Percentiles rank a stretch among this genome's conserved stretches.
Evolutionary conservation across 2,888 invertebrate species (phyloP).

Genomic region (Spilosoma lubricipeda): DNA sequence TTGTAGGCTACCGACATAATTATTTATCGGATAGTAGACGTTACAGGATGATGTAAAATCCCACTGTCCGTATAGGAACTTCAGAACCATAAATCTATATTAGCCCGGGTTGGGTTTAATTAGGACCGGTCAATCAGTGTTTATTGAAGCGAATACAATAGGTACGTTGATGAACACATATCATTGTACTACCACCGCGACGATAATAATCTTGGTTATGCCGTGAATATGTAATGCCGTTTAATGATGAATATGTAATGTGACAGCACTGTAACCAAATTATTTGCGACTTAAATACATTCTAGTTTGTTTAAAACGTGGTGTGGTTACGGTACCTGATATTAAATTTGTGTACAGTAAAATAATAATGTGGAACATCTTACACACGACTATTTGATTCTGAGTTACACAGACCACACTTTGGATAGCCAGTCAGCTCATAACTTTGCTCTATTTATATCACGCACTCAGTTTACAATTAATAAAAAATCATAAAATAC

Average conservation of each 20-base stretch:
- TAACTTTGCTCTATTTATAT: too few species aligned
- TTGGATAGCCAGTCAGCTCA: too few species aligned
- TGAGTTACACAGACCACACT: too few species aligned
- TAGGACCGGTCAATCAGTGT: slow-evolving; percentile 17
- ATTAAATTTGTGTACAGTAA: neutral
- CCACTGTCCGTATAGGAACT: neutral
- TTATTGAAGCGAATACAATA: slow-evolving; percentile 15
- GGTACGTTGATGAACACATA: slow-evolving; percentile 9
- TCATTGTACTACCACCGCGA: neutral
- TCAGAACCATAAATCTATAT: slow-evolving; percentile 4
- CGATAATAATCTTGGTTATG: slow-evolving; percentile 5
- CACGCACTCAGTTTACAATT: too few species aligned
- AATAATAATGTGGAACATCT: too few species aligned
- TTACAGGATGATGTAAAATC: neutral
- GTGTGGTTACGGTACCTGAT: neutral
- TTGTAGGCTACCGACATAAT: too few species aligned
- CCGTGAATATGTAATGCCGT: slow-evolving; percentile 2
- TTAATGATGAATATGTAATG: slow-evolving; percentile 1
- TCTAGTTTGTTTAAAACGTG: neutral
- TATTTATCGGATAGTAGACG: neutral
- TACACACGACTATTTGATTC: too few species aligned
- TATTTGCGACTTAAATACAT: neutral
- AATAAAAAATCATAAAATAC: too few species aligned
- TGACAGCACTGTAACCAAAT: neutral
- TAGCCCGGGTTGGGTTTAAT: slow-evolving; percentile 12